Percentiles rank a stretch among this genome's conserved stretches.
Evolutionary conservation across 23 tunicate species (phyloP).

Genomic region (Phallusia fumigata): DNA sequence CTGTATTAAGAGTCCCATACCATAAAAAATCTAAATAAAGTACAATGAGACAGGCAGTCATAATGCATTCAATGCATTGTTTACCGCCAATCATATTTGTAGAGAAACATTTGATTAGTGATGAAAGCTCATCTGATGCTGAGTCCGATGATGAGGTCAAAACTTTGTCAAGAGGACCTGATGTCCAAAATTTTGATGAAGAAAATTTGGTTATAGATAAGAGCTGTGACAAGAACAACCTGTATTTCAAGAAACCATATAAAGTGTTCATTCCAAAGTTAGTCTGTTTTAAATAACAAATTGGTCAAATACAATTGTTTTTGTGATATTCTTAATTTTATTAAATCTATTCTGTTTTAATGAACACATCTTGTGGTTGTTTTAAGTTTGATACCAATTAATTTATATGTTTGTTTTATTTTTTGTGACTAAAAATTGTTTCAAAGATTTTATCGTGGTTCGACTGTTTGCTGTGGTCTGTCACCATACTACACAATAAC

Average conservation of each 20-base stretch:
- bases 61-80: too few relatives aligned
- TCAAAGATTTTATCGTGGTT: constrained; percentile 37
- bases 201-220: constrained; percentile 34
- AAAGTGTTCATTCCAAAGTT: constrained; percentile 63
- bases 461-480: constrained; percentile 33
- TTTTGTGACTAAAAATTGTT: background rate
- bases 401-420: background rate
- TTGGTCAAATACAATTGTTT: background rate
- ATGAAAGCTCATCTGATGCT: background rate
- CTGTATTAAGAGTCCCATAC: too few relatives aligned
- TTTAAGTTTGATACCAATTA: too few relatives aligned
- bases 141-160: background rate
- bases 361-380: background rate
- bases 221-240: constrained; percentile 62
- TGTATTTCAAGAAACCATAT: constrained; percentile 73
- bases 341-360: too few relatives aligned
- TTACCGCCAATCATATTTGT: background rate
- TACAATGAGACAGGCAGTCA: too few relatives aligned
- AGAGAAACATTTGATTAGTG: background rate
- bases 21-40: too few relatives aligned
- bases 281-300: background rate
- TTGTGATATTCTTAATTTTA: background rate
- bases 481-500: constrained; percentile 30
- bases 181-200: background rate
- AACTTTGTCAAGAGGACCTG: background rate